These are phyloP conservation scores for Pheosia gnoma DNA, from an alignment of 2,888 invertebrate species.

Conservation along the genomic window DNA sequence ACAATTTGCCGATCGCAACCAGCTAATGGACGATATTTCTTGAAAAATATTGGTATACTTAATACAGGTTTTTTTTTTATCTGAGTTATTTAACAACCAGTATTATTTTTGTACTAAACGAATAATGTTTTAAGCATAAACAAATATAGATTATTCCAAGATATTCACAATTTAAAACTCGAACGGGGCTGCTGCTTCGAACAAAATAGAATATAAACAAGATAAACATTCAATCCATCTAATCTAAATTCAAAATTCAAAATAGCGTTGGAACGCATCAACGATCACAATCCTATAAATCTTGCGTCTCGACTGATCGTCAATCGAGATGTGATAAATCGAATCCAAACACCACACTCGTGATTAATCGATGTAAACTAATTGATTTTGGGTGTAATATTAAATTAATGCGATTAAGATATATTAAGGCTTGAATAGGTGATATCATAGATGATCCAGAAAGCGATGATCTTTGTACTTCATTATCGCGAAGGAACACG, in stretches of 20 bases:
- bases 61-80: no score
- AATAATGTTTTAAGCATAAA: no score
- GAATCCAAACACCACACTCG: slow-evolving; percentile 41
- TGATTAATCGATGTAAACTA: slow-evolving; percentile 52
- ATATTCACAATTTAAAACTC: no score
- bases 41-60: not conserved
- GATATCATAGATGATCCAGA: not conserved
- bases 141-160: no score
- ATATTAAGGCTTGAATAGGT: not conserved
- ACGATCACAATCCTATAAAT: slow-evolving; percentile 39
- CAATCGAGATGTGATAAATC: slow-evolving; percentile 56
- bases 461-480: no score
- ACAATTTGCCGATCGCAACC: slow-evolving; percentile 52
- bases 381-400: slow-evolving; percentile 41
- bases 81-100: no score
- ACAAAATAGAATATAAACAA: not conserved
- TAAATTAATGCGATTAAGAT: not conserved
- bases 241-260: slow-evolving; percentile 12
- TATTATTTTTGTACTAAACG: no score
- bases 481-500: no score
- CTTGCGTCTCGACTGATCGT: slow-evolving; percentile 47
- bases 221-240: not conserved
- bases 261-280: slow-evolving; percentile 18
- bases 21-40: slow-evolving; percentile 31
- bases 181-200: no score